Evolutionary conservation across 2,888 invertebrate species (phyloP), one percentile per base, ranked within the genome.

Genomic region (Nyleta sp.): DNA sequence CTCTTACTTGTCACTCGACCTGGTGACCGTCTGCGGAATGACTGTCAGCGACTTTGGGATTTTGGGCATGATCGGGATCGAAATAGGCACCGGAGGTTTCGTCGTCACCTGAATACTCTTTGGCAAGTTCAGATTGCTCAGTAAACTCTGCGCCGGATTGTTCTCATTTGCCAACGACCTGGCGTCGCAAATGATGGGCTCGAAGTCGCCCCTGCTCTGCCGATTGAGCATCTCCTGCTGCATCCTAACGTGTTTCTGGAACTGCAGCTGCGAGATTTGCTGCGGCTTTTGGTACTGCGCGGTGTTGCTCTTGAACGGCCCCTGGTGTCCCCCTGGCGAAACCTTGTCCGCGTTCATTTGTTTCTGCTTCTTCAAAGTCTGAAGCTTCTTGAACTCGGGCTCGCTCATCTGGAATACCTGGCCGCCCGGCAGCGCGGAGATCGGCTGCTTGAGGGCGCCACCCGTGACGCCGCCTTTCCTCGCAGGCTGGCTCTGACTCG

Each of bases 41-140:
- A 96, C 95, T 0, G 96, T 96, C 82, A 96, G 89, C 1, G 95
- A 95, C 89, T 95, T 95, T 24, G 96, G 96, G 87, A 96, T 95
- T 91, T 95, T 95, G 53, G 96, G 95, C 92, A 96, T 91, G 62
- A 94, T 91, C 88, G 92, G 89, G 64, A 92, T 89, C 48, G 92
- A 88, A 33, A 81, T 84, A 22, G 84, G 76, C 53, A 59, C 50
- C 15, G 83, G 76, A 44, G 86, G 83, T 77, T 89, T 87, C 64
- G 89, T 90, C 60, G 88, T 88, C 31, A 90, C 89, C 80, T 90
- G 90, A 78, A 91, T 90, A 15, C 90, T 89, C 78, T 89, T 91
- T 17, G 91, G 90, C 78, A 91, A 81, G 78, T 90, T 90, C 52
- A 91, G 81, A 72, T 88, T 90, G 57, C 87, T 88, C 48, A 90